Evolutionary conservation across 2,888 invertebrate genomes (phyloP).

Genomic region (Notodonta ziczac): DNA sequence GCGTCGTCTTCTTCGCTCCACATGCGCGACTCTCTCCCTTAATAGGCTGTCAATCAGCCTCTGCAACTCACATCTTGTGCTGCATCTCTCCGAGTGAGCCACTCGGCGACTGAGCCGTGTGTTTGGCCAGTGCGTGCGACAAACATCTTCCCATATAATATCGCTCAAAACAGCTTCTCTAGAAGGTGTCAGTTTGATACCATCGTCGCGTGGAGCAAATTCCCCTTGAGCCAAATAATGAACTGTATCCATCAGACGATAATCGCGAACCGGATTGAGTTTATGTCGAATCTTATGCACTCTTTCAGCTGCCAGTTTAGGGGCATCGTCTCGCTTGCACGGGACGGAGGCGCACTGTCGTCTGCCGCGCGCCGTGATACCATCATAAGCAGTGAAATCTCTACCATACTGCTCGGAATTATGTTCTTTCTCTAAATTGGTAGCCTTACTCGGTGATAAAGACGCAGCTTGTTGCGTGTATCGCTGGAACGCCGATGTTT

Average conservation of each 20-base stretch:
- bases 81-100: constrained; percentile 62
- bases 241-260: constrained; percentile 78
- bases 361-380: constrained; percentile 73
- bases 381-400: constrained; percentile 76
- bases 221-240: constrained; percentile 81
- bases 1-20: constrained; percentile 73
- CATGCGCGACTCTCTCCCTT: constrained; percentile 74
- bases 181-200: constrained; percentile 77
- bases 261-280: constrained; percentile 77
- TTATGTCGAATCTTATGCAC: constrained; percentile 77
- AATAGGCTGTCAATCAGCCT: constrained; percentile 73
- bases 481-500: constrained; percentile 76
- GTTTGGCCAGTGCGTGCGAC: constrained; percentile 79
- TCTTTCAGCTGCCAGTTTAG: constrained; percentile 73
- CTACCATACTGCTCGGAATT: constrained; percentile 78
- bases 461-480: constrained; percentile 66
- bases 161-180: constrained; percentile 79
- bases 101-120: constrained; percentile 68
- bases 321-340: constrained; percentile 67
- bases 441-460: constrained; percentile 67
- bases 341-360: constrained; percentile 76
- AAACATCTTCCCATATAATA: constrained; percentile 80
- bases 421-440: constrained; percentile 73
- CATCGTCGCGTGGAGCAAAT: constrained; percentile 79
- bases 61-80: constrained; percentile 69